Percentiles rank a stretch among this genome's conserved stretches.
Conservation (phyloP, 2,797 vertebrate species). For the Pogoniulus pusillus region DNA sequence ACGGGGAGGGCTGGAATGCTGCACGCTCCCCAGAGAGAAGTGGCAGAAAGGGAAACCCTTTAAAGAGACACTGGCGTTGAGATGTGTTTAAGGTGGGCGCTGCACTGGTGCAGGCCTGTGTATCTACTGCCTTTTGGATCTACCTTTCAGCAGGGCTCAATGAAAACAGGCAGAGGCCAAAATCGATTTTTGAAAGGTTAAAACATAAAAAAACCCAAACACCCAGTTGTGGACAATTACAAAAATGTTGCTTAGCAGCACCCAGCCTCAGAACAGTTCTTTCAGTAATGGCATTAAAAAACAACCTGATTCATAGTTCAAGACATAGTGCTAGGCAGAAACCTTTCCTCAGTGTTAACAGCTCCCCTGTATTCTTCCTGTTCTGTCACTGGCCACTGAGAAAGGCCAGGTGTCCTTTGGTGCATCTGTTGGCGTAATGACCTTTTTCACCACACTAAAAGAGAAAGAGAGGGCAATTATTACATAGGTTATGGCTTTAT, state of each 20-base stretch:
- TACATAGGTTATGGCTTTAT: neutral
- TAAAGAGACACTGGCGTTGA: slow-evolving; percentile 3
- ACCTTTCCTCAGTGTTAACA: slow-evolving; percentile 44
- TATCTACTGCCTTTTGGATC: slow-evolving; percentile 5
- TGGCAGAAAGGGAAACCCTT: slow-evolving; percentile 43
- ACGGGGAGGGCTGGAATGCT: slow-evolving; percentile 4
- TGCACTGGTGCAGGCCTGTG: neutral
- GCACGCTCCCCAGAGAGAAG: slow-evolving; percentile 27
- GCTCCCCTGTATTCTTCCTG: slow-evolving; percentile 27
- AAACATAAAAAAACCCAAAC: slow-evolving; percentile 45
- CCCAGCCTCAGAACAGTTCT: slow-evolving; percentile 57
- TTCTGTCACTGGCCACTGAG: slow-evolving; percentile 91
- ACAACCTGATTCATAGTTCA: slow-evolving; percentile 58
- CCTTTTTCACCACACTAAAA: slow-evolving; percentile 96
- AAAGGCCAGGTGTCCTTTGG: slow-evolving; percentile 97
- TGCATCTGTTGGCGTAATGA: slow-evolving; percentile 99
- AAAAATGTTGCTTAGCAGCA: slow-evolving; percentile 61
- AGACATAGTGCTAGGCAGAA: slow-evolving; percentile 40
- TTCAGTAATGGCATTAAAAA: slow-evolving; percentile 60
- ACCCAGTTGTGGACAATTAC: slow-evolving; percentile 18
- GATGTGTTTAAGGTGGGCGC: neutral
- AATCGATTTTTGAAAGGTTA: slow-evolving; percentile 62
- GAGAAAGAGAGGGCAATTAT: slow-evolving; percentile 5
- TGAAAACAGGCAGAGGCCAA: slow-evolving; percentile 32
- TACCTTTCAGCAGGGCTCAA: slow-evolving; percentile 34